These are phyloP conservation scores for Cheilosia vulpina DNA, from an alignment of 2,888 invertebrate genomes.

Conservation along the genomic window DNA sequence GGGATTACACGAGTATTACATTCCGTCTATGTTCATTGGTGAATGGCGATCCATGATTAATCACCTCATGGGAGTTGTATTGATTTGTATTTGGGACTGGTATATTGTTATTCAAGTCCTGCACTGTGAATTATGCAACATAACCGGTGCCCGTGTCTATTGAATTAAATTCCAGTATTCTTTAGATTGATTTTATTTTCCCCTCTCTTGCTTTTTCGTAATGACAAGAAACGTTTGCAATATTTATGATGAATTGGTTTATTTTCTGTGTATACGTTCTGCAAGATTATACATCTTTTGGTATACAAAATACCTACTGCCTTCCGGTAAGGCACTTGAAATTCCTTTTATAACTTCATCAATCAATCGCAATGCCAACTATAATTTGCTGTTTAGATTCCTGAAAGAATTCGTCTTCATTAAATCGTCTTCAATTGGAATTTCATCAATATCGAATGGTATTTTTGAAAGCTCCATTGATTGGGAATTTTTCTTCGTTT, in stretches of 20 bases:
- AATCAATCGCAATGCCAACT: not conserved
- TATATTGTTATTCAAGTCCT: not conserved
- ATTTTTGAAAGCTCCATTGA: not conserved
- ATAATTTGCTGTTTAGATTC: not conserved
- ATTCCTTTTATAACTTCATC: not conserved
- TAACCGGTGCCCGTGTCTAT: not conserved
- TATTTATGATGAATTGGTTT: too few relatives aligned
- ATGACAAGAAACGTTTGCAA: too few relatives aligned
- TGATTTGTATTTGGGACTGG: constrained; percentile 7
- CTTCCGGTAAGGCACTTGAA: not conserved
- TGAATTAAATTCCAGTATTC: not conserved
- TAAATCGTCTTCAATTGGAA: not conserved
- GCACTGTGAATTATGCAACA: not conserved
- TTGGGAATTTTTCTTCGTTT: not conserved
- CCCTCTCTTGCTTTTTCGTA: too few relatives aligned
- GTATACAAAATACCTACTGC: too few relatives aligned
- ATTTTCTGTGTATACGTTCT: too few relatives aligned
- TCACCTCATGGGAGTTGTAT: constrained; percentile 7
- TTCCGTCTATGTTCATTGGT: constrained; percentile 4
- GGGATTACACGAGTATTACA: constrained; percentile 9
- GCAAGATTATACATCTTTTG: too few relatives aligned
- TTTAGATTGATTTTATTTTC: too few relatives aligned
- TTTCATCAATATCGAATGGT: not conserved
- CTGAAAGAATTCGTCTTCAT: not conserved
- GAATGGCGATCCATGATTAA: constrained; percentile 13